Base-by-base conservation (phyloP, 2,113 vertebrate genomes). In the Nannospalax galili region DNA sequence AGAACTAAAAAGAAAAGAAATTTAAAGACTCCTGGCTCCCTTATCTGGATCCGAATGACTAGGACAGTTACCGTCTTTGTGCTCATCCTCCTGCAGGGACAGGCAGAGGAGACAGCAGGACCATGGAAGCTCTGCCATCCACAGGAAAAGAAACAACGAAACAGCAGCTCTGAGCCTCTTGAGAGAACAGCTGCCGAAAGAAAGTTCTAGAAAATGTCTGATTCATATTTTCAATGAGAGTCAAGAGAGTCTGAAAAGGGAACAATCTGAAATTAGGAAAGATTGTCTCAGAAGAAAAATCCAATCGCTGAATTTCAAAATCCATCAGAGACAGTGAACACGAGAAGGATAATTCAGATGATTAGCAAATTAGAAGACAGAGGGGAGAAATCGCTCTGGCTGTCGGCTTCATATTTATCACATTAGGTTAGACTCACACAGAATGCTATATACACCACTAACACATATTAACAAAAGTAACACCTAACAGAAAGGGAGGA, bases 271-370 rank as follows among this genome's bases (percentile, higher is more conserved):
- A 56, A 93, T 77, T 73, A 62, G 69, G 40, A 88, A 84, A 75
- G 67, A 75, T 15, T 35, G 89, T 88, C 92, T 84, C 65, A 75
- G 58, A 90, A 90, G 45, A 90, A 73, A 91, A 69, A 15, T 77
- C 32, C 28, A 77, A 88, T 95, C 73, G 48, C 65, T 65, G 64
- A 85, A 70, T 37, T 92, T 35, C 90, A 93, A 93, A 80, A 58
- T 72, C 60, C n/a, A 52, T 2, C n/a, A 26, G 81, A 75, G 58
- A 94, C 24, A 45, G 30, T 75, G 19, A 93, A 73, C 17, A 77
- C 32, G 84, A 60, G 42, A 74, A 26, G 72, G 48, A 37, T 75
- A 74, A 93, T 74, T 94, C 67, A 88, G 67, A 88, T 70, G 69
- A 62, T 78, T 74, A 79, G 77, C 72, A 26, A 79, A 84, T 84